Evolutionary conservation across 2,113 vertebrate species (phyloP), one percentile per base, ranked within the genome.

Genomic region (Ranitomeya imitator): DNA sequence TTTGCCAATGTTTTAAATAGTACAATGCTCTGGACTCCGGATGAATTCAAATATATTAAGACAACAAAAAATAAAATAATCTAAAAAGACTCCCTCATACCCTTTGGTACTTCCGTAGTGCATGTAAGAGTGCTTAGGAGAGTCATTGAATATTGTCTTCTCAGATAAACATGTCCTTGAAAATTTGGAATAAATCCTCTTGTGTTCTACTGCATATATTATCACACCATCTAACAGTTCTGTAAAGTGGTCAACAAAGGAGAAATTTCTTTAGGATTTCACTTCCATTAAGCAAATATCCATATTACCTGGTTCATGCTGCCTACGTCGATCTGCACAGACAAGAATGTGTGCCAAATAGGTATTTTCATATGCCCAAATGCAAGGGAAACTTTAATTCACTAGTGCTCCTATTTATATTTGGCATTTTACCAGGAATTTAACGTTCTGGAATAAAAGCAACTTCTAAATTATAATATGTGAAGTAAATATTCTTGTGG

Each of bases 361-460:
- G 85, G 90, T 90, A 92, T 91, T 92, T 93, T 93, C 91, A 90
- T 92, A 91, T 93, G 95, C 94, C 93, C 94, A 94, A 94, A 93
- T 93, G 94, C 93, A 94, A 94, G 93, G 95, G 94, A 95, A 97
- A 96, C 91, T 94, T 95, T 95, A 94, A 96, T 96, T 96, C 96
- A 94, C 95, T 93, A 95, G 95, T 95, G 95, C 97, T 95, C 94
- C 92, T 95, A 94, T 91, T 90, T 92, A 91, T 94, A 96, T 96
- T 97, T 97, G 97, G 97, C 97, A 95, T 97, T 96, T 97, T 95
- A 94, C 16, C 59, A 81, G 79, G 57, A 95, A 95, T 92, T 93
- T 94, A 76, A 92, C 94, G 94, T 94, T 93, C 92, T 91, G 85
- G 90, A 93, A 91, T 90, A 91, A 90, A 93, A 91, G 92, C 93